Evolutionary conservation across 2,113 vertebrate species (phyloP), one percentile per base, ranked within the genome.

Genomic region (Steatornis caripensis): DNA sequence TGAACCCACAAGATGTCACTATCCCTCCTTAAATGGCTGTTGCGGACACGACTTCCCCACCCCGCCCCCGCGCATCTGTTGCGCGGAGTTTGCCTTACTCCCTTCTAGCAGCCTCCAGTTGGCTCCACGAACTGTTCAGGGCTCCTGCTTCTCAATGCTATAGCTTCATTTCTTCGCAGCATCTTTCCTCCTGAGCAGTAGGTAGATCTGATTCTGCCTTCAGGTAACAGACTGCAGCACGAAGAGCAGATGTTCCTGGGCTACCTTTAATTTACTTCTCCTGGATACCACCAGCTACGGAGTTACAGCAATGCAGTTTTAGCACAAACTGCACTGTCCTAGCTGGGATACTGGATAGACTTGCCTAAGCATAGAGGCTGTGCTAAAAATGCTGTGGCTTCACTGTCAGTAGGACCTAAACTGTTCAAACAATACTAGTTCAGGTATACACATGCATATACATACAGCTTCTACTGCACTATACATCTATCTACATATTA

Each of bases 1-100:
- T 5, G 55, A 78, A 54, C 23, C 97, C 98, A 97, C 97, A 80
- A 98, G 98, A 94, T 98, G 98, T 98, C 98, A 97, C 80, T 96
- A 22, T 89, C 15, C 84, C n/a, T 71, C 61, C 83, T 83, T 34
- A 23, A 93, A 91, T 15, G 24, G 45, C 6, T 7, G 13, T 2
- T 30, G 15, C 0, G 9, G 9, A 26, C 11, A 15, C 0, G 5
- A 15, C 1, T 7, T 23, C 34, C 16, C 8, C 10, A 15, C 4
- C 6, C 8, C 34, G 5, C 13, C 54, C 34, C 46, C 41, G 41
- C 26, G 5, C 34, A 3, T 30, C 43, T 6, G 2, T 10, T 26
- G 7, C 1, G 10, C 0, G 8, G 19, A 23, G 22, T 9, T 58
- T 3, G 0, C 37, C 21, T 86, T 41, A 3, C 3, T 26, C 36